Conservation (phyloP, 2,888 invertebrate genomes). For the Cosmia trapezina region DNA sequence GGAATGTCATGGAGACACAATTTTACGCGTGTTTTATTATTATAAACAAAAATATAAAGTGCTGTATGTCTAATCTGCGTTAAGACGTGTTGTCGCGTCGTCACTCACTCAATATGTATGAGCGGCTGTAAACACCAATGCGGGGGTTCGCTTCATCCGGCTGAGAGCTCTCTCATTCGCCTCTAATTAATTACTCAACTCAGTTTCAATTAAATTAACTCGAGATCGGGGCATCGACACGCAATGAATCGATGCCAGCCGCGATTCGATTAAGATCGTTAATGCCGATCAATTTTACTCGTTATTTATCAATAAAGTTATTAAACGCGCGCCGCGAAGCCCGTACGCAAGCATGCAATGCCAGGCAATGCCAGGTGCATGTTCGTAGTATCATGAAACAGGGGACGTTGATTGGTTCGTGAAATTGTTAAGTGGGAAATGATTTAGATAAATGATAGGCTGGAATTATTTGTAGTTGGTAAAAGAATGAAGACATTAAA, state of each 20-base stretch:
- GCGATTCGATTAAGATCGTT: slow-evolving; percentile 88
- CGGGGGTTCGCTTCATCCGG: slow-evolving; percentile 80
- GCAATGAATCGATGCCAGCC: slow-evolving; percentile 85
- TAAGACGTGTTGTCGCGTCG: slow-evolving; percentile 64
- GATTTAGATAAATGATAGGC: slow-evolving; percentile 54
- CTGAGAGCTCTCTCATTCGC: slow-evolving; percentile 87
- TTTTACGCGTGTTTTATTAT: slow-evolving; percentile 58
- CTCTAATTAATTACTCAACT: slow-evolving; percentile 90
- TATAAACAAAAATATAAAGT: slow-evolving; percentile 66
- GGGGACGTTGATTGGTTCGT: slow-evolving; percentile 49
- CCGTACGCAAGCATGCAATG: slow-evolving; percentile 70
- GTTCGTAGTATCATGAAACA: slow-evolving; percentile 55
- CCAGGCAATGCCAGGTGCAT: slow-evolving; percentile 59
- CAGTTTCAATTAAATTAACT: slow-evolving; percentile 90
- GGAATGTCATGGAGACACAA: slow-evolving; percentile 46
- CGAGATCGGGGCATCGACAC: slow-evolving; percentile 87
- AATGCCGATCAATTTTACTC: slow-evolving; percentile 87
- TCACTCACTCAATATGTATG: slow-evolving; percentile 73
- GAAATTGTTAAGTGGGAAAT: slow-evolving; percentile 51
- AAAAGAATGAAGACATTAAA: slow-evolving; percentile 54
- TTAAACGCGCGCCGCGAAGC: slow-evolving; percentile 74
- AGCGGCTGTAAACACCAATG: slow-evolving; percentile 81
- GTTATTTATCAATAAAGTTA: slow-evolving; percentile 86
- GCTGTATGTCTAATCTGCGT: slow-evolving; percentile 65
- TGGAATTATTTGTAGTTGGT: slow-evolving; percentile 31